A percentile compares a stretch with the other conserved stretches of the same genome.
Evolutionary conservation across 2,797 vertebrate genomes (phyloP).

Genomic region (Thaleichthys pacificus): DNA sequence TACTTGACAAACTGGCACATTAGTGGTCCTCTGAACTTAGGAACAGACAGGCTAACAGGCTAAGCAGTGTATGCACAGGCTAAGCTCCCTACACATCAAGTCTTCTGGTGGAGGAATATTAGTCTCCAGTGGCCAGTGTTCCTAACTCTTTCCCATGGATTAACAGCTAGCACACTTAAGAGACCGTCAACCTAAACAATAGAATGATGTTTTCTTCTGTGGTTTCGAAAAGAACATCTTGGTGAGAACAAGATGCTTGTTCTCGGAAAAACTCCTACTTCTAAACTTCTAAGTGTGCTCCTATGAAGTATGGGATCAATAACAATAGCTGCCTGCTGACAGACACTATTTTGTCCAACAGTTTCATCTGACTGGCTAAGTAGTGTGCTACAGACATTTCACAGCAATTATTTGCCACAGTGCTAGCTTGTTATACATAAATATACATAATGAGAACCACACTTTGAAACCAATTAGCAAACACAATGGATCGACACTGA

Average conservation of each 20-base stretch:
- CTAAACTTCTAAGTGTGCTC: not conserved
- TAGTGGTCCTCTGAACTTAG: conserved; percentile 41
- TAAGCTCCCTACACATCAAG: not conserved
- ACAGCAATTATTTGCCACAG: not conserved
- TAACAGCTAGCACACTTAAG: not conserved
- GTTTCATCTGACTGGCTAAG: conserved; percentile 14
- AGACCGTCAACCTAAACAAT: conserved; percentile 6
- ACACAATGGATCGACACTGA: not conserved
- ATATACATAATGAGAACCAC: conserved; percentile 2
- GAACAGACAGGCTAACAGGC: conserved; percentile 53
- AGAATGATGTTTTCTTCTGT: conserved; percentile 9
- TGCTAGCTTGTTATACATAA: not conserved
- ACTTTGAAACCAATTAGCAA: not conserved
- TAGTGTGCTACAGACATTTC: not conserved
- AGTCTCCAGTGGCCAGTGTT: not conserved
- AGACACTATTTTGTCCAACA: not conserved
- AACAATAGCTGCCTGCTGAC: not conserved
- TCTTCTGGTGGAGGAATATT: not conserved
- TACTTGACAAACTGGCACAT: conserved; percentile 19
- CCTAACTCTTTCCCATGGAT: not conserved
- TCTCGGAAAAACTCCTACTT: not conserved
- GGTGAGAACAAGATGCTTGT: not conserved
- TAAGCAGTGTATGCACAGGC: conserved; percentile 41
- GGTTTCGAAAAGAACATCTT: conserved; percentile 12
- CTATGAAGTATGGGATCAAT: too few species aligned